Percentiles rank a stretch among this genome's conserved stretches.
These are phyloP conservation scores for Trichogramma pretiosum DNA, from an alignment of 1,140 invertebrate species.

Conservation along the genomic window DNA sequence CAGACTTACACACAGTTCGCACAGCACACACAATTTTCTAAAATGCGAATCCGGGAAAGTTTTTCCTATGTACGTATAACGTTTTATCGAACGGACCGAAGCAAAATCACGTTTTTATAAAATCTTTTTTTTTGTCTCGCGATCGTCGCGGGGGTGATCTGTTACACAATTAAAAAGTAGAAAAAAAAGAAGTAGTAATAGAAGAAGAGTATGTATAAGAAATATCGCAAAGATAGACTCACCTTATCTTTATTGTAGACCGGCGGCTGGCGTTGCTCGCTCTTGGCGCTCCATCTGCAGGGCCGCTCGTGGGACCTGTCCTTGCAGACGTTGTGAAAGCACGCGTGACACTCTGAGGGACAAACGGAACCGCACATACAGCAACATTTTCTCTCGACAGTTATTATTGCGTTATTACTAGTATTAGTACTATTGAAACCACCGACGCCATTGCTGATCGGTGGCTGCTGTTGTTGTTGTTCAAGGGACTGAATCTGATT, in stretches of 20 bases:
- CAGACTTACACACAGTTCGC: no score
- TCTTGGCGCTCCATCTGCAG: slow-evolving; percentile 49
- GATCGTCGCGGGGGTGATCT: no score
- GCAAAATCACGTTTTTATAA: no score
- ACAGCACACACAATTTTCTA: no score
- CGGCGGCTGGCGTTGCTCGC: slow-evolving; percentile 39
- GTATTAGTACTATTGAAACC: not conserved
- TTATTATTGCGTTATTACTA: no score
- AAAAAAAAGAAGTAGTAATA: slow-evolving; percentile 2
- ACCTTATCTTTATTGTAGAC: slow-evolving; percentile 50
- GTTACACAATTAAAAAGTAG: not conserved
- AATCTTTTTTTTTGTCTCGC: no score
- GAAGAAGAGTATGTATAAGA: slow-evolving; percentile 7
- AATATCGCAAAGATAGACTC: slow-evolving; percentile 22
- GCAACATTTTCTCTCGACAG: slow-evolving; percentile 50
- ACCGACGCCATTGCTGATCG: slow-evolving; percentile 9
- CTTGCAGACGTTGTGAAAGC: slow-evolving; percentile 56
- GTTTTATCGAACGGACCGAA: no score
- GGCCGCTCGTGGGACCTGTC: slow-evolving; percentile 47
- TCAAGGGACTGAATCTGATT: not conserved
- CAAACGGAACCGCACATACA: slow-evolving; percentile 55
- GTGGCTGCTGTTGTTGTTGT: slow-evolving; percentile 18
- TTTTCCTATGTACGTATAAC: no score
- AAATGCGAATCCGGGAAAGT: no score
- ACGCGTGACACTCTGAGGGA: slow-evolving; percentile 57